These are phyloP conservation scores for Shargacucullia verbasci DNA, from an alignment of 2,888 invertebrate genomes.

Conservation along the genomic window DNA sequence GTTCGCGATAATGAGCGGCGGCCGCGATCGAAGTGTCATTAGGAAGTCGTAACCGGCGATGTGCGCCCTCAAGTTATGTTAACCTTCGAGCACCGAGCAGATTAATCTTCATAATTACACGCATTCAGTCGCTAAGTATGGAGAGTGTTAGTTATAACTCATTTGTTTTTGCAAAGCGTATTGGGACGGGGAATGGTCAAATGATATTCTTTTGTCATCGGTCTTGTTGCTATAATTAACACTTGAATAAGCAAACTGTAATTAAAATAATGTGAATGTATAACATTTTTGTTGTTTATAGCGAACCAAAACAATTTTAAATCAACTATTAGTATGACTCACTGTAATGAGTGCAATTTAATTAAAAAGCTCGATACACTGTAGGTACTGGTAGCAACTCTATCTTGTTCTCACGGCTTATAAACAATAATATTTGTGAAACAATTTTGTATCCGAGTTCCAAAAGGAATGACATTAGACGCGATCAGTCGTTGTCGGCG, in stretches of 20 bases:
- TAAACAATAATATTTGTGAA: slow-evolving; percentile 60
- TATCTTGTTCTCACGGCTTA: slow-evolving; percentile 58
- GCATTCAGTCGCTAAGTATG: slow-evolving; percentile 63
- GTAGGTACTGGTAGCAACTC: slow-evolving; percentile 21
- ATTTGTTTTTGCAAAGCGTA: slow-evolving; percentile 56
- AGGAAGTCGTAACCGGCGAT: slow-evolving; percentile 86
- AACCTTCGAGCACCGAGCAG: slow-evolving; percentile 75
- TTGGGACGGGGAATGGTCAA: slow-evolving; percentile 46
- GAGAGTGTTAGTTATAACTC: slow-evolving; percentile 66
- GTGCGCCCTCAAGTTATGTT: slow-evolving; percentile 84
- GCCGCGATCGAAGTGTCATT: slow-evolving; percentile 87
- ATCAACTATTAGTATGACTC: slow-evolving; percentile 14
- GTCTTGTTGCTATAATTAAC: slow-evolving; percentile 23
- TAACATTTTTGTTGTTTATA: slow-evolving; percentile 20
- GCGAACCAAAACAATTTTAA: neutral
- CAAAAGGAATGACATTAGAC: slow-evolving; percentile 72
- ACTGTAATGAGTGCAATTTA: slow-evolving; percentile 32
- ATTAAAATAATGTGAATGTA: slow-evolving; percentile 18
- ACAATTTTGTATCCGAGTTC: slow-evolving; percentile 68
- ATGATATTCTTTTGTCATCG: slow-evolving; percentile 39
- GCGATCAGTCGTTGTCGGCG: slow-evolving; percentile 70
- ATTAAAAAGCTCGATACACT: slow-evolving; percentile 43
- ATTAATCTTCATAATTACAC: slow-evolving; percentile 83
- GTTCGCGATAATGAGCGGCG: slow-evolving; percentile 86
- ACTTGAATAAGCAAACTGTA: slow-evolving; percentile 19